phyloP scores from a whole-genome alignment of 2,113 vertebrate species.

The Callorhinus ursinus region DNA sequence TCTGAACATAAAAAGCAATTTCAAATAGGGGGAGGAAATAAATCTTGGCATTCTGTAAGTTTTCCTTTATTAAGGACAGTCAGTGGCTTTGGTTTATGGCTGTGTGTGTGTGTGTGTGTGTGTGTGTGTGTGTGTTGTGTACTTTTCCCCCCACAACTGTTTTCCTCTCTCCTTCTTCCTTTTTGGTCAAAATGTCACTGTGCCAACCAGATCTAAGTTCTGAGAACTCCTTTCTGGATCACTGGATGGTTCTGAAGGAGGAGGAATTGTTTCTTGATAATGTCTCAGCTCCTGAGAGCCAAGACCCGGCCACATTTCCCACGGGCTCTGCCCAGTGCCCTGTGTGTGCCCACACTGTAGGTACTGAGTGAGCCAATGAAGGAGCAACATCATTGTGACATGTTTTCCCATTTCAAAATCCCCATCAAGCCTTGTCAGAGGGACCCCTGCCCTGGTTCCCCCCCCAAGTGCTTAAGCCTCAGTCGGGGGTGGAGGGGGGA shows the following conservation, averaged over 20 bases:
- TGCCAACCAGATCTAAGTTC: not conserved
- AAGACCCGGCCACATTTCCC: not conserved
- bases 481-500: rapidly evolving
- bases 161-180: slow-evolving; percentile 33
- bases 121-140: not conserved
- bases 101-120: not conserved
- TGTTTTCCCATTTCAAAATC: not conserved
- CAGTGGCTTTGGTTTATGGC: not conserved
- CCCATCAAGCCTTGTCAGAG: not conserved
- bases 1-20: not conserved
- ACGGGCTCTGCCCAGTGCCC: too few species aligned
- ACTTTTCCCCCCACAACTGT: not conserved
- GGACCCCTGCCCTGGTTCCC: not conserved
- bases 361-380: not conserved
- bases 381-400: rapidly evolving
- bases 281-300: not conserved
- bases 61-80: not conserved
- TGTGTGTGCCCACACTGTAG: not conserved
- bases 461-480: not conserved
- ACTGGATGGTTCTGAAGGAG: not conserved
- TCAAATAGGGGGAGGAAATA: not conserved
- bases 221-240: slow-evolving; percentile 24
- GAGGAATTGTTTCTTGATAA: not conserved
- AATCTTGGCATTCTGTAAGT: not conserved
- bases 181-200: not conserved